Percentiles rank a stretch among this genome's conserved stretches.
phyloP scores from a whole-genome alignment of 2,888 invertebrate genomes.

The Oithona nana region DNA sequence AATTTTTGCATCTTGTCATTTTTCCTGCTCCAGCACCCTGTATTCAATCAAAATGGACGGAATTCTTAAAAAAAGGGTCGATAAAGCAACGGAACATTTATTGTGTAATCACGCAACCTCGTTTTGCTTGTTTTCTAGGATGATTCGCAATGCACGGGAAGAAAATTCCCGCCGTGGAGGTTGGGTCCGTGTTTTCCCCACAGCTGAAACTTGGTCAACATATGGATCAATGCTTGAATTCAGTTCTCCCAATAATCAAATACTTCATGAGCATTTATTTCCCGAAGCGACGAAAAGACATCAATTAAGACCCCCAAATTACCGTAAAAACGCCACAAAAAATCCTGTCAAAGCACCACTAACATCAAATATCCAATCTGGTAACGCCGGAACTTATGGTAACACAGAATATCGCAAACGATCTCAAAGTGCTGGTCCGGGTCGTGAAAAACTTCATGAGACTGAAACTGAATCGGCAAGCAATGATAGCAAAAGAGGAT shows the following conservation, averaged over 20 bases:
- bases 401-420: not conserved
- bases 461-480: not conserved
- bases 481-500: not conserved
- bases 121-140: too few relatives aligned
- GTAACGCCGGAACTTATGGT: too few relatives aligned
- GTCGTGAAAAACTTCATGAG: not conserved
- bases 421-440: not conserved
- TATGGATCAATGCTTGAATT: conserved; percentile 24
- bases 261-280: conserved; percentile 52
- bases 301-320: not conserved
- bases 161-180: conserved; percentile 69
- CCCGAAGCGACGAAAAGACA: conserved; percentile 31
- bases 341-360: not conserved
- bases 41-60: too few relatives aligned
- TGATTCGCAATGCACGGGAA: conserved; percentile 28
- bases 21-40: too few relatives aligned
- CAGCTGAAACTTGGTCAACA: conserved; percentile 56
- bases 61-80: too few relatives aligned
- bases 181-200: conserved; percentile 75
- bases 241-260: conserved; percentile 40
- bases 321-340: not conserved
- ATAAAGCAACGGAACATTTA: too few relatives aligned
- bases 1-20: too few relatives aligned
- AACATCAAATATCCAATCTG: not conserved
- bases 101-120: too few relatives aligned